Percentiles rank a stretch among this genome's conserved stretches.
Evolutionary conservation across 2,113 vertebrate genomes (phyloP).

Genomic region (Phaethon lepturus): DNA sequence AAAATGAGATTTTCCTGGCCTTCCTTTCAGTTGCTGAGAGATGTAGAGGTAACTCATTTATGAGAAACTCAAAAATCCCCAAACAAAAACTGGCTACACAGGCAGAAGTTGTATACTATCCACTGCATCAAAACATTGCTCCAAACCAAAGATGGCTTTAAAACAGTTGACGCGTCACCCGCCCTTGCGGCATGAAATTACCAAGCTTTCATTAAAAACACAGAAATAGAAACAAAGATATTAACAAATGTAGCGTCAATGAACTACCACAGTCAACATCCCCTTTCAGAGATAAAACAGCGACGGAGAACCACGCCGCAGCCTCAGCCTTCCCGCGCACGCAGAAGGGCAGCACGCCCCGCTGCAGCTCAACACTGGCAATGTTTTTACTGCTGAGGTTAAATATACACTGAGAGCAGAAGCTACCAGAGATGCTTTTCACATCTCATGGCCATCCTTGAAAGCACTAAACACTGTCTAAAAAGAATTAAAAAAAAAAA

Average conservation of each 20-base stretch:
- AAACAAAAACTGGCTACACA: background rate
- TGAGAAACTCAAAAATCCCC: background rate
- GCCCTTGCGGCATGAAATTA: constrained; percentile 14
- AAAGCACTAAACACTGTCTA: background rate
- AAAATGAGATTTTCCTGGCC: constrained; percentile 11
- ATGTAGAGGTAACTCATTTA: background rate
- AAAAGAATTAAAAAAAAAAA: background rate
- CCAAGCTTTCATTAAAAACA: background rate
- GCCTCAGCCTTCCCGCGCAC: rapidly evolving
- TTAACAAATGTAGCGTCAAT: background rate
- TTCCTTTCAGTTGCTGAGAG: background rate
- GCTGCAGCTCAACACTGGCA: background rate
- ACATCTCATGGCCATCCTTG: background rate
- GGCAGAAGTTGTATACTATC: background rate
- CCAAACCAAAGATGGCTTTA: constrained; percentile 27
- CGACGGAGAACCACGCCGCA: rapidly evolving
- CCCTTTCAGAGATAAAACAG: background rate
- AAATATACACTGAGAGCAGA: background rate
- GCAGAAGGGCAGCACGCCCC: background rate
- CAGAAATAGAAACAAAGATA: background rate
- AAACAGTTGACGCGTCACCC: background rate
- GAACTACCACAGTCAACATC: background rate
- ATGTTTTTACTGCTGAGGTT: background rate
- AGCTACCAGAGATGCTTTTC: background rate
- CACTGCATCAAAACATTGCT: background rate